Conservation (phyloP, 1,140 invertebrate genomes). For the Subanguina moxae region DNA sequence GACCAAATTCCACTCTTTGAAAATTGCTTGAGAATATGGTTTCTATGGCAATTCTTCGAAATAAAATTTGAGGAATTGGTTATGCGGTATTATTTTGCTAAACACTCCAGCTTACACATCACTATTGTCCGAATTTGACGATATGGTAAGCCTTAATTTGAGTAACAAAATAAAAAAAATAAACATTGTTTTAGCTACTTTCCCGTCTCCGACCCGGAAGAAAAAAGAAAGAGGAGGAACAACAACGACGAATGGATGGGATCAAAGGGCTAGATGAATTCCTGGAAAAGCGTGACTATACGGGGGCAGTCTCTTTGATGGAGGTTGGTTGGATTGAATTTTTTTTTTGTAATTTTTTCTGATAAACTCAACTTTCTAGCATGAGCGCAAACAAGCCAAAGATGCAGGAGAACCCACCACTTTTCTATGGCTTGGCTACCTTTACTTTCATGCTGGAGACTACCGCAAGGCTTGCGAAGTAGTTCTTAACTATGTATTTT, state of each 20-base stretch:
- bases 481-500: too few relatives aligned
- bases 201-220: slow-evolving; percentile 38
- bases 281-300: slow-evolving; percentile 80
- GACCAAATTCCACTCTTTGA: too few relatives aligned
- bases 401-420: slow-evolving; percentile 63
- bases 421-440: slow-evolving; percentile 81
- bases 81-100: too few relatives aligned
- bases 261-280: slow-evolving; percentile 78
- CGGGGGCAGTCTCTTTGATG: slow-evolving; percentile 82
- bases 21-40: too few relatives aligned
- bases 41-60: too few relatives aligned
- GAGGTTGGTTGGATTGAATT: slow-evolving; percentile 68
- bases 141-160: neutral
- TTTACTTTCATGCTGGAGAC: slow-evolving; percentile 87
- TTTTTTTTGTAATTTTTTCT: neutral
- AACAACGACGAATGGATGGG: slow-evolving; percentile 12
- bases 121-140: too few relatives aligned
- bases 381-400: slow-evolving; percentile 65
- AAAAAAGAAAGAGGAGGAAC: slow-evolving; percentile 26
- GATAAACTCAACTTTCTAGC: slow-evolving; percentile 57
- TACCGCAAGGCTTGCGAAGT: slow-evolving; percentile 75
- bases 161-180: neutral
- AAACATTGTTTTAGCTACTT: slow-evolving; percentile 17
- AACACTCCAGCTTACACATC: too few relatives aligned
- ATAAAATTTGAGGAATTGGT: too few relatives aligned